These are phyloP conservation scores for Drosophila yakuba DNA, from an alignment of 1,140 invertebrate species.

Conservation along the genomic window DNA sequence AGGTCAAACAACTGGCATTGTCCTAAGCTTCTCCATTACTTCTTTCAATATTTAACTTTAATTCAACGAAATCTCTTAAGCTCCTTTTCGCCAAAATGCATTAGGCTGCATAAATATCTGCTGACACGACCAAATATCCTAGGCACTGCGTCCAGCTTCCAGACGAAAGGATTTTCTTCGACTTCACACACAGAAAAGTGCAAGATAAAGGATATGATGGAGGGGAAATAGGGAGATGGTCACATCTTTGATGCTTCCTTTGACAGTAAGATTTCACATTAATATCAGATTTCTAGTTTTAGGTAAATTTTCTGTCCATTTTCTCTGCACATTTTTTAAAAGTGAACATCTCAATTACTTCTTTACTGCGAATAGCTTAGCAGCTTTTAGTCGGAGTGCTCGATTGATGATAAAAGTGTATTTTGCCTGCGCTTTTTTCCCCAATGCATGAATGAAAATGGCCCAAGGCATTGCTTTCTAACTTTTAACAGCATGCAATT, in stretches of 20 bases:
- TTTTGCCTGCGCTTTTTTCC: neutral
- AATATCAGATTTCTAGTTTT: neutral
- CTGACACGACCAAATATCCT: slow-evolving; percentile 45
- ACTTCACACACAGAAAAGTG: slow-evolving; percentile 25
- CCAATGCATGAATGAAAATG: slow-evolving; percentile 10
- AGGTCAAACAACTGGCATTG: slow-evolving; percentile 10
- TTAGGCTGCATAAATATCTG: slow-evolving; percentile 53
- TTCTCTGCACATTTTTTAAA: no score
- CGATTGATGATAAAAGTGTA: neutral
- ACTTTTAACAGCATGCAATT: slow-evolving; percentile 33
- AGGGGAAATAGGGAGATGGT: neutral
- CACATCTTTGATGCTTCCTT: neutral
- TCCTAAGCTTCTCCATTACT: slow-evolving; percentile 18
- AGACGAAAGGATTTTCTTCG: slow-evolving; percentile 23
- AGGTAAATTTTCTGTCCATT: no score
- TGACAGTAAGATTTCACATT: neutral
- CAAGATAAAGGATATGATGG: slow-evolving; percentile 9
- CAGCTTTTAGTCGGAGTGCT: no score
- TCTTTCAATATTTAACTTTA: slow-evolving; percentile 39
- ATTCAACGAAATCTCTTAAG: slow-evolving; percentile 26
- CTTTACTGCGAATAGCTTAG: no score
- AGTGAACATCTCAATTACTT: no score
- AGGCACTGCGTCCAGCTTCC: slow-evolving; percentile 16
- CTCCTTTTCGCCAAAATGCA: slow-evolving; percentile 43
- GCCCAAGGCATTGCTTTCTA: slow-evolving; percentile 28